Base-by-base conservation (phyloP, 2,888 invertebrate genomes). In the Camptogramma bilineatum region DNA sequence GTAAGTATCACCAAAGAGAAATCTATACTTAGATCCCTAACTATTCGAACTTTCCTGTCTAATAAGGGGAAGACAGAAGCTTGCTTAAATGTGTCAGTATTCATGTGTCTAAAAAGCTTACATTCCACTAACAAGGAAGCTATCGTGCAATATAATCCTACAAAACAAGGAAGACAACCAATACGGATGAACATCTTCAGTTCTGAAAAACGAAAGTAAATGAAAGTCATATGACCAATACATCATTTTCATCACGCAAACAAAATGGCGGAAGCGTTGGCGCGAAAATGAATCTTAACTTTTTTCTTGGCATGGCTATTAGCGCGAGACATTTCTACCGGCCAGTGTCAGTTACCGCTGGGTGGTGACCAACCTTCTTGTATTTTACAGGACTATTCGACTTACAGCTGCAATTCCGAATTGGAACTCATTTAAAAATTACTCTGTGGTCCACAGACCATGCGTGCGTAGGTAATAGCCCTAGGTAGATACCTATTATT, bases 231-330 rank as follows among this genome's bases (percentile, higher is more conserved):
- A 78, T 85, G 85, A 83, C 84, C 83, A 82, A 90, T 89, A 88
- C 90, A 88, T 91, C 88, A 91, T 89, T 87, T 90, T 91, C 87
- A 91, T 91, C 91, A 91, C 91, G 91, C 91, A 87, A 90, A 74
- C 82, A 84, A 79, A 44, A 86, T 87, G 82, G 89, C 90, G 91
- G 91, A 91, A 91, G 89, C 82, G 80, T 86, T 85, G 85, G 87
- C 87, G 89, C 87, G 86, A 89, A 90, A 89, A 83, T 82, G 90
- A 90, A 91, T 91, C 91, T 91, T 85, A 77, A 82, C 82, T 90
- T 90, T 91, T 88, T 89, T 91, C 87, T 89, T 85, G 79, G 73
- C 68, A 76, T 78, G 75, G 79, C 79, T 79, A 81, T 78, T 78
- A 76, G 75, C 80, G 81, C 80, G 80, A 84, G 82, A 84, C 87